Evolutionary conservation across 2,888 invertebrate species (phyloP), one percentile per base, ranked within the genome.

Genomic region (Coremacera marginata): DNA sequence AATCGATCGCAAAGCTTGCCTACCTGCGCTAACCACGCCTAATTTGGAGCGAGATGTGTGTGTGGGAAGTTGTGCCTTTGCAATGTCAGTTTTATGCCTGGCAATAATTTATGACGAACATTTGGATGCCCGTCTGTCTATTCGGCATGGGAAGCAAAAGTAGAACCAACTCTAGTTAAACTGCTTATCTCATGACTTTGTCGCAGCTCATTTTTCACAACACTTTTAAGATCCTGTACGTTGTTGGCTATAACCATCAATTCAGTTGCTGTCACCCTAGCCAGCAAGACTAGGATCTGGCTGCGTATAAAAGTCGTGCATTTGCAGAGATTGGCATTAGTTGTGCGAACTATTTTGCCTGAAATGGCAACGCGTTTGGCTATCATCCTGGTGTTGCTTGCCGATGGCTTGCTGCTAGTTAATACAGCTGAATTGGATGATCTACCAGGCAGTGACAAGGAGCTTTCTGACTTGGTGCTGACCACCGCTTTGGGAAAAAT

Each of bases 401-500:
- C 31, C 8, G 27, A 55, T 77, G 65, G 68, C 71, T 37, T 31
- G 37, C 44, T 68, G 44, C 67, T 25, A 16, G 81, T 79, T 1
- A 44, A 68, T 57, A 73, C 78, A n/a, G 80, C 77, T 62, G 73
- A 75, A 0, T 74, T 82, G 75, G 74, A 8, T 37, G 65, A 77
- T 62, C 81, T 82, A 27, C 82, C 82, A 52, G 88, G 88, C 57
- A 84, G 81, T 62, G 86, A 88, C 62, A 88, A 88, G 76, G 88
- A 88, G 60, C 82, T 88, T 1, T 88, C 88, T 37, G 89, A 89
- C 80, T 78, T 89, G 79, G 85, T 87, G 8, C 81, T 89, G 37
- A 88, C 88, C 70, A 89, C 89, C 8, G 88, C 85, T 0, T 77
- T 89, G 65, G 89, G 89, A 2, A 87, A 87, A 80, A 85, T 89